Base-by-base conservation (phyloP, 2,113 vertebrate genomes). In the Notechis scutatus region DNA sequence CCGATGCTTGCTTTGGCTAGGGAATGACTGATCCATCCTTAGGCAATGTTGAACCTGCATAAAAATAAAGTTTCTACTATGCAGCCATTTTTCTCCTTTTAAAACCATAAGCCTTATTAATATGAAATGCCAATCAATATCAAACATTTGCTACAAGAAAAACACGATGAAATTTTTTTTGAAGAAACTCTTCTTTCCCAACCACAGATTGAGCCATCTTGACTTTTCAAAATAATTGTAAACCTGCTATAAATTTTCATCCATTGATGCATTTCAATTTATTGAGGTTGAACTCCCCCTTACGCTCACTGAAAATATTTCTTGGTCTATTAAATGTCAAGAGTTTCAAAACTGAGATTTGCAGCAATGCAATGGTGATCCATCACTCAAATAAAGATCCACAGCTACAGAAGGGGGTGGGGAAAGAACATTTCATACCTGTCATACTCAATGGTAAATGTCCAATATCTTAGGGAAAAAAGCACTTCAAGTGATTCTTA, bases 381-480 rank as follows among this genome's bases (percentile, higher is more conserved):
- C 96, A 95, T 97, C 97, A 97, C 95, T 96, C 91, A 57, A 86
- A 94, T 57, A 93, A 92, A 95, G 94, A 96, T 92, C 93, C 95
- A 93, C 95, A 96, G 95, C 96, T 97, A 91, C 88, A 91, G 42
- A 89, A 57, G 1, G 64, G 29, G 14, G 8, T 50, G 47, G 20
- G 61, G 26, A 4, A 6, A 93, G 85, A 95, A 94, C 90, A 93
- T 69, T 97, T 97, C 97, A 96, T 96, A 95, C 91, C 95, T 97
- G 97, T 97, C 97, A 96, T 45, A 92, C 92, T 97, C 98, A 98
- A 98, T 97, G 97, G 96, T 96, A 96, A 97, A 95, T 95, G 89
- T 57, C 91, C 95, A 92, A 87, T 57, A 89, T 93, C 93, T 23
- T 0, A 90, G 93, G 39, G 1, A 81, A 90, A 90, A 64, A 59